Evolutionary conservation across 2,888 invertebrate genomes (phyloP).

Genomic region (Parnassius mnemosyne): DNA sequence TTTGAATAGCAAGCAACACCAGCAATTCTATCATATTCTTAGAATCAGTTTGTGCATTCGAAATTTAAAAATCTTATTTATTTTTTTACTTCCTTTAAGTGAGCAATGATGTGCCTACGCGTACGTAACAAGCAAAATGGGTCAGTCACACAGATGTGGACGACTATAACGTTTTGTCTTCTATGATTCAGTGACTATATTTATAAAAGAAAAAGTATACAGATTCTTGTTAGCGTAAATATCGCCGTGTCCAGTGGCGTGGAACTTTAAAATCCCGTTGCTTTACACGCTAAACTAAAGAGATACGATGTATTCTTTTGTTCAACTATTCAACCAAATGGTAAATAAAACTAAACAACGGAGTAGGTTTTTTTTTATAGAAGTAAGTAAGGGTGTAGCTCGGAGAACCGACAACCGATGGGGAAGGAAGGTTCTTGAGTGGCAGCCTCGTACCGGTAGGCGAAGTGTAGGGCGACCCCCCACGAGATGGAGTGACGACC

Average conservation of each 20-base stretch:
- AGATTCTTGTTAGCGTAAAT: constrained; percentile 9
- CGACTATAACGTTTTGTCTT: constrained; percentile 11
- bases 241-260: constrained; percentile 6
- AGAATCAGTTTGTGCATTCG: not conserved
- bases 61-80: no score
- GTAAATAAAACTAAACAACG: no score
- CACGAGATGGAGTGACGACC: no score
- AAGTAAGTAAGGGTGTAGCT: no score
- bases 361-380: no score
- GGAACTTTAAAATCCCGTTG: constrained; percentile 10
- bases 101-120: not conserved
- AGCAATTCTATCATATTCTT: not conserved
- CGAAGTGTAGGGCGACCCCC: no score
- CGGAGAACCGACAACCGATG: no score
- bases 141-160: constrained; percentile 3
- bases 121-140: constrained; percentile 10
- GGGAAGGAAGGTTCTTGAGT: no score
- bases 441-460: no score
- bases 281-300: not conserved
- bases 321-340: not conserved
- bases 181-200: constrained; percentile 23
- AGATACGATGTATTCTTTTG: not conserved
- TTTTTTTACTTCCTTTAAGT: not conserved
- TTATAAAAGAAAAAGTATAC: constrained; percentile 1
- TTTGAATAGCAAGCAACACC: not conserved